Evolutionary conservation across 2,797 vertebrate genomes (phyloP), one percentile per base, ranked within the genome.

Genomic region (Petrocephalus sullivani): DNA sequence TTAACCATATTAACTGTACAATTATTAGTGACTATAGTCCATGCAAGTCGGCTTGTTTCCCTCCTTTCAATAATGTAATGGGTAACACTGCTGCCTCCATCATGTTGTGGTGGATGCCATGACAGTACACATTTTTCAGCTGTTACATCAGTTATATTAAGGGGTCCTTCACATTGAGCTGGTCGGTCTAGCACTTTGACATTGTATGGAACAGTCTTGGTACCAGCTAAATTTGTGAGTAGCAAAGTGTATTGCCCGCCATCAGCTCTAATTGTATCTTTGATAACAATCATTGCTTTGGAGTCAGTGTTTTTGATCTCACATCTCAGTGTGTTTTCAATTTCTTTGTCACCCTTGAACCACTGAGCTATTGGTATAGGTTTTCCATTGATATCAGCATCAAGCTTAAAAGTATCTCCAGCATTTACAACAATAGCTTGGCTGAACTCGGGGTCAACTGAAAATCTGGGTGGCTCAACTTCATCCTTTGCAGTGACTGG

Each of bases 1-100:
- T 98, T 99, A 90, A 96, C 94, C 91, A 95, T 95, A 91, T 97
- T 97, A 86, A 95, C 95, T 86, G 96, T 93, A 93, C 97, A 97
- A 46, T 96, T 96, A 91, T 94, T 94, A 89, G 96, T 94, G 91
- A 99, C 97, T 92, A 99, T 90, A 91, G 97, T 98, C 98, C 98
- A 99, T 57, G 98, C 97, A 87, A 99, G 95, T 85, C 98, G 97
- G 91, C 98, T 98, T 8, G 98, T 98, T 95, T 99, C 98, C 94
- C 98, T 96, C 92, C 98, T 98, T 92, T 99, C 98, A 92, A 99
- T 96, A 56, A 98, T 88, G 61, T 99, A 99, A 93, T 98, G 97
- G 92, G 94, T 96, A 92, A 99, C 96, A 86, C 97, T 94, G 94
- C 96, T 98, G 90, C 98, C 98, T 87, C 98, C 98, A 92, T 99